Evolutionary conservation across 1,140 invertebrate genomes (phyloP).

Genomic region (Trachelipus rathkii): DNA sequence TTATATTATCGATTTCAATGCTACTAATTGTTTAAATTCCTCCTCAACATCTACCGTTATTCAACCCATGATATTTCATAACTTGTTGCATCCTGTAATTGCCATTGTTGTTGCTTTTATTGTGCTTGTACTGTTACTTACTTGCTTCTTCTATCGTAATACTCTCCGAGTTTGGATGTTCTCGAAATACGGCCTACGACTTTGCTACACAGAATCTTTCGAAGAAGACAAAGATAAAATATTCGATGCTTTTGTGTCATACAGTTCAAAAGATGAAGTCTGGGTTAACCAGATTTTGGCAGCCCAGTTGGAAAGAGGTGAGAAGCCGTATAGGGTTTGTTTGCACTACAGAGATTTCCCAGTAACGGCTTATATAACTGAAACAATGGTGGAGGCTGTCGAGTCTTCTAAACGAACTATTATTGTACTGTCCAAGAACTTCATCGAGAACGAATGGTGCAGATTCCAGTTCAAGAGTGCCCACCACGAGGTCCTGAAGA

Average conservation of each 20-base stretch:
- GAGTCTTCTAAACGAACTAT: conserved; percentile 84
- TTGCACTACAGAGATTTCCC: conserved; percentile 81
- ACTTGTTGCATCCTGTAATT: conserved; percentile 44
- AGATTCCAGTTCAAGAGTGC: conserved; percentile 88
- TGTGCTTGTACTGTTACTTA: conserved; percentile 46
- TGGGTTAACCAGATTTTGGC: conserved; percentile 81
- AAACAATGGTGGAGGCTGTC: conserved; percentile 84
- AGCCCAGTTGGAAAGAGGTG: conserved; percentile 64
- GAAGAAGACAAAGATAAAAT: conserved; percentile 70
- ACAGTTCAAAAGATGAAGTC: conserved; percentile 82
- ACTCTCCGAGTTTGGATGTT: conserved; percentile 52
- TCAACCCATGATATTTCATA: conserved; percentile 43
- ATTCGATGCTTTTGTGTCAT: conserved; percentile 86
- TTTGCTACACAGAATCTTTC: conserved; percentile 45
- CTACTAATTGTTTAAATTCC: conserved; percentile 48
- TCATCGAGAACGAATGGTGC: conserved; percentile 89
- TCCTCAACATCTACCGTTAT: conserved; percentile 46
- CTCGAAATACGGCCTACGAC: conserved; percentile 48
- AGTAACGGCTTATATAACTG: conserved; percentile 74
- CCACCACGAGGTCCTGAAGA: conserved; percentile 82
- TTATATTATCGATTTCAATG: conserved; percentile 47
- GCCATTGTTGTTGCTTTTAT: conserved; percentile 43
- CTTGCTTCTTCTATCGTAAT: conserved; percentile 51
- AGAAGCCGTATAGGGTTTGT: conserved; percentile 66
- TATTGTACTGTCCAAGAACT: conserved; percentile 84